Evolutionary conservation across 2,797 vertebrate species (phyloP), one percentile per base, ranked within the genome.

Genomic region (Oryzias sinensis): DNA sequence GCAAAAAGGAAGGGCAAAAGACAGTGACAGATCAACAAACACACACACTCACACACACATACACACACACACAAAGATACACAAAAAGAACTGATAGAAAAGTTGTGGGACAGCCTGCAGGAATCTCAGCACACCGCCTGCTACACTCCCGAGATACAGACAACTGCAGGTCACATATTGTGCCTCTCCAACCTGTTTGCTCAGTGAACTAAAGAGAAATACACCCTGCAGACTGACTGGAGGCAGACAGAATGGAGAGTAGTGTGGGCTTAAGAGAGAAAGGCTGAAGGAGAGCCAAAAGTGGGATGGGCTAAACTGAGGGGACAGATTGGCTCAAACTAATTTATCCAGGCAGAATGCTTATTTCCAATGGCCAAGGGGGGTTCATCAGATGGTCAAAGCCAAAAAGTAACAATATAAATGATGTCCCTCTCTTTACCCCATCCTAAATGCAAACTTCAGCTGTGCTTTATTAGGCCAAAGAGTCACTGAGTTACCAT

Each of bases 341-440:
- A 62, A 44, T 64, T 71, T 79, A 58, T 68, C 53, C 60, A 59
- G 65, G 70, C 59, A 55, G 48, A 62, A 56, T 72, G 73, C 72
- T 53, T 57, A 53, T 61, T 72, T 78, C 25, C 4, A 43, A 53
- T 69, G 50, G 59, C 76, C 62, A 27, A 37, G 33, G 52, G 51
- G 74, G 74, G 40, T 25, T 63, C 70, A 69, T 82, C 74, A 79
- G 76, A 82, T 76, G 79, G 70, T 47, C 60, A 17, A 27, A 37
- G n/a, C 13, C 29, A 22, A 40, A 2, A 50, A 37, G 33, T 37
- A 11, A 37, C 33, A 13, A 37, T 37, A 13, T 37, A 11, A 37
- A 37, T 13, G 33, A 37, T 37, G 33, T 13, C 33, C 33, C 33
- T 13, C 33, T 11, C 9, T 37, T 37, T 11, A 37, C 33, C 33